These are phyloP conservation scores for Pollenia amentaria DNA, from an alignment of 2,888 invertebrate genomes.

Conservation along the genomic window DNA sequence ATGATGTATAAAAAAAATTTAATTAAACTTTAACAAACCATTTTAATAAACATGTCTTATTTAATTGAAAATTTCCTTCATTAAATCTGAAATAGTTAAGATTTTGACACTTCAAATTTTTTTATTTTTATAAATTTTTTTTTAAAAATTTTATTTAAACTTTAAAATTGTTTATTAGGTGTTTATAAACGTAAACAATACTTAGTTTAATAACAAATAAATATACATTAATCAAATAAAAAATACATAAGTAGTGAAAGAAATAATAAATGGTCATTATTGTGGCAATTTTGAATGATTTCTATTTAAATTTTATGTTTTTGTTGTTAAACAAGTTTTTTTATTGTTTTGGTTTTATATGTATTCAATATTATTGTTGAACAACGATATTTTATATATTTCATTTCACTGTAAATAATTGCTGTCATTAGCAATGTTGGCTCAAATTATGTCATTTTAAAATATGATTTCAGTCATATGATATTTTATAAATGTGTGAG, in stretches of 20 bases:
- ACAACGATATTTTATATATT: not conserved
- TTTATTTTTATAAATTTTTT: not conserved
- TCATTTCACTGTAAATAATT: constrained; percentile 48
- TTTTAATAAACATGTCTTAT: constrained; percentile 28
- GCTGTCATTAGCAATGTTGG: constrained; percentile 45
- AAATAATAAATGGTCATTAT: constrained; percentile 33
- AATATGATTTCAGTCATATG: constrained; percentile 23
- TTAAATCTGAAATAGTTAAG: constrained; percentile 41
- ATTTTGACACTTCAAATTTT: constrained; percentile 17
- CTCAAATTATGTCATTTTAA: constrained; percentile 63
- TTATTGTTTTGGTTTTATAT: not conserved
- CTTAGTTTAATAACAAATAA: not conserved
- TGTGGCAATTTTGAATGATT: constrained; percentile 3
- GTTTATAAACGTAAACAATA: constrained; percentile 14
- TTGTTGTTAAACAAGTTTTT: constrained; percentile 21
- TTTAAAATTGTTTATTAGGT: not conserved
- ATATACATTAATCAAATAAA: too few relatives aligned
- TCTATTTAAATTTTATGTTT: constrained; percentile 21
- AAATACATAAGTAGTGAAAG: constrained; percentile 18
- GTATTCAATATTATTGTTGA: not conserved
- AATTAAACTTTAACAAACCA: constrained; percentile 27
- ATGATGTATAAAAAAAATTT: constrained; percentile 13
- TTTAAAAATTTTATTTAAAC: too few relatives aligned
- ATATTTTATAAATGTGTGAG: constrained; percentile 27
- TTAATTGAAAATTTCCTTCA: constrained; percentile 53